Base-by-base conservation (phyloP, 1,140 invertebrate genomes). In the Nylanderia fulva region DNA sequence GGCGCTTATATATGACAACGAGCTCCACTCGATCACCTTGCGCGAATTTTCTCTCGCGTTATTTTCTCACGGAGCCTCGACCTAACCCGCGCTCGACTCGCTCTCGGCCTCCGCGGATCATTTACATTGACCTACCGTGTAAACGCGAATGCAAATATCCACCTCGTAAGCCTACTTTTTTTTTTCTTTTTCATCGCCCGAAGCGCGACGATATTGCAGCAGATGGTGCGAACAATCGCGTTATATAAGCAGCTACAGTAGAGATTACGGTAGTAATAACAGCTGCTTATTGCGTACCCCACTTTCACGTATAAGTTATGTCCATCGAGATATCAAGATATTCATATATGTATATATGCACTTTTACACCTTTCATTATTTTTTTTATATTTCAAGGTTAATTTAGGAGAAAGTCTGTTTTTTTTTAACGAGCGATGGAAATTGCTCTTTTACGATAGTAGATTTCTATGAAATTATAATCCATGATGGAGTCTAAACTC, bases 11-110 rank as follows among this genome's bases (percentile, higher is more conserved):
- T n/a, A n/a, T 74, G 72, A 85, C 77, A 66, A 79, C 36, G 72
- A 85, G 71, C 52, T 80, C 82, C 82, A 88, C 86, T 87, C 87
- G 87, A 92, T 91, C 90, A 87, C 89, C 87, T 91, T 89, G 90
- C 85, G 87, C 87, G 76, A 87, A 88, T 88, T 72, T 72, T 88
- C 85, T 91, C 85, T 86, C 84, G 86, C 83, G 82, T 90, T 88
- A 88, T 90, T 90, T 90, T 90, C 90, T 90, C 89, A 90, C 86
- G 85, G 80, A 69, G 36, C 74, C n/a, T 72, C 69, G 74, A 84
- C n/a, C n/a, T n/a, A 27, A 45, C 69, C 63, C 75, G 60, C 68
- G 63, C n/a, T n/a, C n/a, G n/a, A n/a, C 68, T 45, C 72, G 82
- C 66, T 64, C 72, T 54, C 86, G 80, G 85, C 52, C 74, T 77